Base-by-base conservation (phyloP, 2,113 vertebrate species). In the Megaceryle torquata region DNA sequence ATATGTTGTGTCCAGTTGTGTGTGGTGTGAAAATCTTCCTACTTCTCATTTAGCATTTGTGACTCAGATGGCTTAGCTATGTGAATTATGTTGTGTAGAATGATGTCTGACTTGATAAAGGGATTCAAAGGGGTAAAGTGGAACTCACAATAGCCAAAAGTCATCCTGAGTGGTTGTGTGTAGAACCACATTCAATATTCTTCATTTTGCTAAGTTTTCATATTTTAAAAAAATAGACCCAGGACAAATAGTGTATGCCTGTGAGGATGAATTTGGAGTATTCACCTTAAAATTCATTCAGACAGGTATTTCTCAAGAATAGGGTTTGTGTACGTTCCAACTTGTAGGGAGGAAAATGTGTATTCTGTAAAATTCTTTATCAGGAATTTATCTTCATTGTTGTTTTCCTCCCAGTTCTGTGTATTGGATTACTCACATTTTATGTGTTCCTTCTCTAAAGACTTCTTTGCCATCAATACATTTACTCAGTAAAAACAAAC, bases 111-210 rank as follows among this genome's bases (percentile, higher is more conserved):
- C 56, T 72, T 13, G 6, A 1, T 14, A 39, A 70, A 51, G n/a
- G n/a, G n/a, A n/a, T n/a, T n/a, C n/a, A n/a, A n/a, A n/a, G 15
- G 41, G 46, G 74, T 33, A 75, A 90, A 85, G 46, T 51, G 16
- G 54, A 82, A 56, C 26, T 83, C 0, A 0, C 6, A 68, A 9
- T 1, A 50, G 37, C 53, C 24, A 24, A 13, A 83, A 67, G 2
- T 67, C 46, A 74, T 77, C 64, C 50, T 48, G 53, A 56, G 21
- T 60, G 44, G 33, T 51, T 61, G 9, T 50, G 46, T 35, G 7
- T 28, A n/a, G 59, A 91, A 26, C 1, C 24, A 35, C 0, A 1
- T 46, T 39, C 41, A 86, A 33, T 29, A 57, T 35, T 39, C 25
- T 70, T 16, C 1, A 15, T 60, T 84, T 91, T 53, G 37, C 37